phyloP scores from a whole-genome alignment of 1,140 invertebrate species.

The Panagrolaimus sp. region DNA sequence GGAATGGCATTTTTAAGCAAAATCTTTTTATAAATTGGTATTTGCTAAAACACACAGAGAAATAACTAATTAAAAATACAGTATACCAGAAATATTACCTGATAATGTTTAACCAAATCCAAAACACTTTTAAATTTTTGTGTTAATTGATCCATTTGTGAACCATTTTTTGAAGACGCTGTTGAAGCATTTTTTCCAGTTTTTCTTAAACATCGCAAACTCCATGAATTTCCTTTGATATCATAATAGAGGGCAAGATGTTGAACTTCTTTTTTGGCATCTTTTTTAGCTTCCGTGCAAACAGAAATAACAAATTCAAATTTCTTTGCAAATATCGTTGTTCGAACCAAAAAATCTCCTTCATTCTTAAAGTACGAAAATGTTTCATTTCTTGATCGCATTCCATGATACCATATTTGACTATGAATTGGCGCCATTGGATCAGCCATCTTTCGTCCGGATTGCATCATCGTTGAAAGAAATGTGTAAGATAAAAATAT shows the following conservation, averaged over 20 bases:
- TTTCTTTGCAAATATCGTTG: not conserved
- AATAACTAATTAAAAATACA: not conserved
- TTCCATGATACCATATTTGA: conserved; percentile 10
- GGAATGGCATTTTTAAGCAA: not conserved
- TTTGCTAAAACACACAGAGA: no score
- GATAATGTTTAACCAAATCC: not conserved
- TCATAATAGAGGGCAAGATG: no score
- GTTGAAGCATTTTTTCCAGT: no score
- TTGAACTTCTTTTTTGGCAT: not conserved
- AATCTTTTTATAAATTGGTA: not conserved
- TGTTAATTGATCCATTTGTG: not conserved
- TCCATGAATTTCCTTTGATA: no score
- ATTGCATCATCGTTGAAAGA: no score
- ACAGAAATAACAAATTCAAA: not conserved
- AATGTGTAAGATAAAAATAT: no score
- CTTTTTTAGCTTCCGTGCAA: not conserved
- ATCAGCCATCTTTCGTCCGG: no score
- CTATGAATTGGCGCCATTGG: no score
- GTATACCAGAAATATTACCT: not conserved
- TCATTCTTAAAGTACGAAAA: not conserved
- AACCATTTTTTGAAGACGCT: no score
- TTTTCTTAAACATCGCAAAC: not conserved
- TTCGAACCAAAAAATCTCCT: not conserved
- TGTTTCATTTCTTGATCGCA: not conserved
- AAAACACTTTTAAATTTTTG: not conserved